phyloP scores from a whole-genome alignment of 2,113 vertebrate species.

The Eurypyga helias region DNA sequence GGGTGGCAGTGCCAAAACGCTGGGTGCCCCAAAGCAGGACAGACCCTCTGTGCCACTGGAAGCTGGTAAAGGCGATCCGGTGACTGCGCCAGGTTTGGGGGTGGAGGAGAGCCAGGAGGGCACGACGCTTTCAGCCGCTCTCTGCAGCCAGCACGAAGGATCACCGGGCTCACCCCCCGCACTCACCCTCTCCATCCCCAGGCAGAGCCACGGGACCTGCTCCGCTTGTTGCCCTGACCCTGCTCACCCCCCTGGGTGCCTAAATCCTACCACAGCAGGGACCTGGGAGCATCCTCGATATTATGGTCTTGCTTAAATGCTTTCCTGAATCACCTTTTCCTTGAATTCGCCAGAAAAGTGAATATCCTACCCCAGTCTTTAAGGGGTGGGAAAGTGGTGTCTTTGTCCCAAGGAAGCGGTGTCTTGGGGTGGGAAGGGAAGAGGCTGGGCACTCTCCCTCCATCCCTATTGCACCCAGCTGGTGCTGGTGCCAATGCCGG shows the following conservation, averaged over 20 bases:
- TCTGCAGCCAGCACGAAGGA: not conserved
- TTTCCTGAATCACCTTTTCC: not conserved
- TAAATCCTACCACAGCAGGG: not conserved
- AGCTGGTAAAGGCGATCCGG: not conserved
- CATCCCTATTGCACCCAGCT: not conserved
- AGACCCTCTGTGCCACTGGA: rapidly evolving
- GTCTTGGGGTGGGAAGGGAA: not conserved
- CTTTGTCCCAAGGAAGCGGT: not conserved
- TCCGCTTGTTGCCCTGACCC: not conserved
- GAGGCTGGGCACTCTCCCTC: not conserved
- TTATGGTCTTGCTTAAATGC: not conserved
- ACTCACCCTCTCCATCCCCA: not conserved
- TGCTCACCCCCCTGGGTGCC: not conserved
- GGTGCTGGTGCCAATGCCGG: not conserved
- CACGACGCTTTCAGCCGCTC: not conserved
- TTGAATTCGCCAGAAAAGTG: not conserved
- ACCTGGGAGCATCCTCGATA: not conserved
- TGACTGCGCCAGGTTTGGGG: not conserved
- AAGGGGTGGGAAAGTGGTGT: not conserved
- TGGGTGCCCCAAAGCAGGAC: not conserved
- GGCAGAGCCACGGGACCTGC: not conserved
- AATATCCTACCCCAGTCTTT: rapidly evolving
- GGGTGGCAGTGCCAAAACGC: not conserved
- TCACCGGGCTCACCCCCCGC: not conserved
- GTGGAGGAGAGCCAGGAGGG: not conserved